These are phyloP conservation scores for Hydroisotoma schaefferi DNA, from an alignment of 2,888 invertebrate species.

Conservation along the genomic window DNA sequence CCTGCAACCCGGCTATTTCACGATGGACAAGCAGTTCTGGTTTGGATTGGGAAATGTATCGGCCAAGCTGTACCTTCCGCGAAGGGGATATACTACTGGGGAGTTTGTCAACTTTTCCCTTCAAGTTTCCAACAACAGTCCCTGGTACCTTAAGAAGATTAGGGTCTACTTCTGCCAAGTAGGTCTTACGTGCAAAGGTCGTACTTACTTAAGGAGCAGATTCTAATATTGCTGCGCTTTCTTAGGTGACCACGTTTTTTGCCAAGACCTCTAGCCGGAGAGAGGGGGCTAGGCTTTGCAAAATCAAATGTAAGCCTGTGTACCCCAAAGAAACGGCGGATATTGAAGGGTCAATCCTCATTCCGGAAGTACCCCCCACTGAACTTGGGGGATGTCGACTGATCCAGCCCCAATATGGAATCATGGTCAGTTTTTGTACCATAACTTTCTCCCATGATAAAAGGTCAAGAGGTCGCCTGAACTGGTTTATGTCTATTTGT, in stretches of 20 bases:
- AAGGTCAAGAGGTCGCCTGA: not conserved
- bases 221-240: not conserved
- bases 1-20: slow-evolving; percentile 25
- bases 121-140: slow-evolving; percentile 27
- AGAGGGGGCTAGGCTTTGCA: slow-evolving; percentile 24
- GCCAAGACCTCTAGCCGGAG: slow-evolving; percentile 25
- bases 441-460: not conserved
- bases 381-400: slow-evolving; percentile 26
- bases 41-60: slow-evolving; percentile 27
- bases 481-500: not conserved
- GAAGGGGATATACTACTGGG: slow-evolving; percentile 24
- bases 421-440: slow-evolving; percentile 27
- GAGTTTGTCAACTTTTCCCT: slow-evolving; percentile 28
- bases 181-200: not conserved
- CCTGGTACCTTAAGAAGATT: slow-evolving; percentile 30
- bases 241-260: slow-evolving; percentile 31
- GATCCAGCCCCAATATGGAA: slow-evolving; percentile 31
- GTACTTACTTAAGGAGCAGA: not conserved
- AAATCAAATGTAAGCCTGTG: slow-evolving; percentile 29
- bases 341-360: slow-evolving; percentile 23
- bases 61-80: slow-evolving; percentile 18
- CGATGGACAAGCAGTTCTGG: slow-evolving; percentile 29
- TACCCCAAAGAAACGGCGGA: slow-evolving; percentile 14
- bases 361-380: slow-evolving; percentile 33
- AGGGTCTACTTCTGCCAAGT: slow-evolving; percentile 30